Evolutionary conservation across 2,797 vertebrate genomes (phyloP).

Genomic region (Sebastolobus altivelis): DNA sequence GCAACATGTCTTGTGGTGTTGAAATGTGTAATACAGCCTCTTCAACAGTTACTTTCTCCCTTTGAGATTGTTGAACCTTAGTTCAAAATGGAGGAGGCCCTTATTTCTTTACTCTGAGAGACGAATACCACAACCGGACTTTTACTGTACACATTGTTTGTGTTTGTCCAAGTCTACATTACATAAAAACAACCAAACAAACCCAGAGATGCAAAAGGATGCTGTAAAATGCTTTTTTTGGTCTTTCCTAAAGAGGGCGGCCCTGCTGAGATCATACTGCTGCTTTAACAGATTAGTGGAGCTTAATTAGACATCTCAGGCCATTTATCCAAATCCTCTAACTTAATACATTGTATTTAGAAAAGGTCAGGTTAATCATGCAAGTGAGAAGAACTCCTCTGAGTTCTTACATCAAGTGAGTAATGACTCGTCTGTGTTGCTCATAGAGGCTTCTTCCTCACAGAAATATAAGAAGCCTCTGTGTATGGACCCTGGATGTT

Average conservation of each 20-base stretch:
- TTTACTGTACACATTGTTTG: background rate
- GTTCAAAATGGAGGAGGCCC: slow-evolving; percentile 27
- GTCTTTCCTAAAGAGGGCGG: slow-evolving; percentile 9
- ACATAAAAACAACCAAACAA: background rate
- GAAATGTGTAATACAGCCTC: slow-evolving; percentile 42
- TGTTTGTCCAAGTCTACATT: background rate
- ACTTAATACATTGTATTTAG: slow-evolving; percentile 2
- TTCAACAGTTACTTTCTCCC: slow-evolving; percentile 34
- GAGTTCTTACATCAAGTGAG: slow-evolving; percentile 11
- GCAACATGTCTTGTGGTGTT: slow-evolving; percentile 48
- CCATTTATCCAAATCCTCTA: slow-evolving; percentile 32
- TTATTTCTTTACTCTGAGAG: slow-evolving; percentile 1
- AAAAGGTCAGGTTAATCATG: slow-evolving; percentile 12
- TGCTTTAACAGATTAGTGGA: slow-evolving; percentile 28
- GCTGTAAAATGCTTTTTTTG: background rate
- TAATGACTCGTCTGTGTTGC: slow-evolving; percentile 10
- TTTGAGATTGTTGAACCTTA: slow-evolving; percentile 16
- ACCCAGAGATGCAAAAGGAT: background rate
- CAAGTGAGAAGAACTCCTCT: slow-evolving; percentile 23
- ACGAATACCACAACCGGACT: slow-evolving; percentile 8
- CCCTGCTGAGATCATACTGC: slow-evolving; percentile 18
- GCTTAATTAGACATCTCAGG: slow-evolving; percentile 28
- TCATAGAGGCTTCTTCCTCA: background rate
- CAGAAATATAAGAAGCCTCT: background rate
- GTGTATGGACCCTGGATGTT: background rate